Percentiles rank a stretch among this genome's conserved stretches.
These are phyloP conservation scores for Sebastes itinus DNA, from an alignment of 2,797 vertebrate species.

Conservation along the genomic window DNA sequence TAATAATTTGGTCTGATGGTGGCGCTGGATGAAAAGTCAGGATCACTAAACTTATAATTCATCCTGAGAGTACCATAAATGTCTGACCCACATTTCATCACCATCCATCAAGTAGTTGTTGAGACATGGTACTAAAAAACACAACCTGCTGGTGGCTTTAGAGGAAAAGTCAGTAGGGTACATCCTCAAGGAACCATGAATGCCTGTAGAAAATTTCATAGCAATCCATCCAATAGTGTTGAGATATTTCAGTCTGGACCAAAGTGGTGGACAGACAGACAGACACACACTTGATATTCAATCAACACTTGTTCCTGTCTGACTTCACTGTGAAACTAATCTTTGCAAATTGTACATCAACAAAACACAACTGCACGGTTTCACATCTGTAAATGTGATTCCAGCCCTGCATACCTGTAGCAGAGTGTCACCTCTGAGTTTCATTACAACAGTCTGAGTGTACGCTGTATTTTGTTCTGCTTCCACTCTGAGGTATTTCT, in stretches of 20 bases:
- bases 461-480: neutral
- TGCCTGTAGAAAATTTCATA: neutral
- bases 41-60: neutral
- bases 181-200: neutral
- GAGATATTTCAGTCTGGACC: neutral
- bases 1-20: neutral
- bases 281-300: neutral
- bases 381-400: constrained; percentile 22
- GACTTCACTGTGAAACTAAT: neutral
- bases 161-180: neutral
- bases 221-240: neutral
- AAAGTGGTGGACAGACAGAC: neutral
- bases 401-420: neutral
- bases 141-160: neutral
- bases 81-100: neutral
- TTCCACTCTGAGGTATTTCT: constrained; percentile 22
- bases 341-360: neutral
- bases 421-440: neutral
- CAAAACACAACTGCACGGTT: neutral
- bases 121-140: neutral
- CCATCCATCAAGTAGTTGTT: neutral
- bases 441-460: constrained; percentile 2
- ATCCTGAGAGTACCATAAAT: neutral
- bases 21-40: neutral
- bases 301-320: neutral